A percentile compares a stretch with the other conserved stretches of the same genome.
Evolutionary conservation across 2,113 vertebrate genomes (phyloP).

Genomic region (Salvelinus sp.): DNA sequence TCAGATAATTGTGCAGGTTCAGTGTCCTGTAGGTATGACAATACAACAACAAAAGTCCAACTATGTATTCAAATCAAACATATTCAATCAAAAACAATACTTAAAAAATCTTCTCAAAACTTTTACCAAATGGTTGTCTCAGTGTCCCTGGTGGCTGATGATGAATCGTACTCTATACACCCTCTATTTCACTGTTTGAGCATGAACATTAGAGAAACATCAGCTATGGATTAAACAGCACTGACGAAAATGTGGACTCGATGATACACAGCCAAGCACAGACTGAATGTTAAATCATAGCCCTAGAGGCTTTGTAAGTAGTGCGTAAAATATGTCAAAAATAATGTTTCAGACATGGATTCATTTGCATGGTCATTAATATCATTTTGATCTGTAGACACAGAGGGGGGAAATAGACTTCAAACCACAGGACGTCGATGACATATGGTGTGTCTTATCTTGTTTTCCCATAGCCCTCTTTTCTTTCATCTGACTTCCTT

Average conservation of each 20-base stretch:
- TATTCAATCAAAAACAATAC: too few relatives aligned
- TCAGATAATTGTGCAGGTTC: too few relatives aligned
- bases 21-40: too few relatives aligned
- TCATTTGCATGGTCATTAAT: slow-evolving; percentile 24
- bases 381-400: slow-evolving; percentile 1
- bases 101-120: too few relatives aligned
- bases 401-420: background rate
- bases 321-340: slow-evolving; percentile 8
- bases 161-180: background rate
- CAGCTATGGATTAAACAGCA: background rate
- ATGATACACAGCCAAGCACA: background rate
- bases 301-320: background rate
- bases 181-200: background rate
- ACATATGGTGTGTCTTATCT: background rate
- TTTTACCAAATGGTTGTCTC: too few relatives aligned
- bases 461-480: background rate
- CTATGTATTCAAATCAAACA: background rate
- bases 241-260: background rate
- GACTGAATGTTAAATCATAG: background rate
- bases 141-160: background rate
- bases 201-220: background rate
- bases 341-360: slow-evolving; percentile 10
- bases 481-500: background rate
- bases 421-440: background rate
- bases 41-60: too few relatives aligned